These are phyloP conservation scores for Biston betularia DNA, from an alignment of 2,888 invertebrate genomes.

Conservation along the genomic window DNA sequence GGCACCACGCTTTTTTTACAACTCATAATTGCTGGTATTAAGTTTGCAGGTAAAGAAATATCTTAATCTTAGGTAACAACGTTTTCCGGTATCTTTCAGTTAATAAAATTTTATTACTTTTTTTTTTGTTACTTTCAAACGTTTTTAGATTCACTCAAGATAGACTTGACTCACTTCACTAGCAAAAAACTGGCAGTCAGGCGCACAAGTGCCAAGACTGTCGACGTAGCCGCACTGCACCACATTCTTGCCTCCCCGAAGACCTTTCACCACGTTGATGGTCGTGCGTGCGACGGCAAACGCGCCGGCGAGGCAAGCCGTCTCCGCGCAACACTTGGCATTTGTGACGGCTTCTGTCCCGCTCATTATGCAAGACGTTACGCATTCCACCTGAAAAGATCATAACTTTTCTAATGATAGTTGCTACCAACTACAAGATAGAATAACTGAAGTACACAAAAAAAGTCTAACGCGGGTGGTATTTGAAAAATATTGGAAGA, in stretches of 20 bases:
- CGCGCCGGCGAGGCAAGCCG: constrained; percentile 74
- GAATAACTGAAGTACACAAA: too few species aligned
- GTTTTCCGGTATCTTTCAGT: too few species aligned
- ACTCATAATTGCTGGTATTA: too few species aligned
- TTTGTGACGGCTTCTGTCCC: constrained; percentile 69
- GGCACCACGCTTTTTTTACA: too few species aligned
- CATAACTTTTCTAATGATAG: too few species aligned
- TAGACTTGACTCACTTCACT: constrained; percentile 62
- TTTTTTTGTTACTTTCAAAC: too few species aligned
- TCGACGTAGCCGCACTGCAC: constrained; percentile 76
- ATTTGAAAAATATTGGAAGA: too few species aligned
- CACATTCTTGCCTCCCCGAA: constrained; percentile 64
- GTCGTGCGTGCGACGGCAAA: constrained; percentile 74
- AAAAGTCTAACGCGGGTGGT: too few species aligned
- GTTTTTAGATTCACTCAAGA: background rate
- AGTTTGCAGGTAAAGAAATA: too few species aligned
- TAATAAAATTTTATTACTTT: too few species aligned
- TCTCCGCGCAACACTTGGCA: constrained; percentile 66
- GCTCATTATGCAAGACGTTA: constrained; percentile 77
- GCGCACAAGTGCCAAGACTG: constrained; percentile 70
- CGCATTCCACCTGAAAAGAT: constrained; percentile 68
- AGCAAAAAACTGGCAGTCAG: constrained; percentile 75
- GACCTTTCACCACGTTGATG: constrained; percentile 73
- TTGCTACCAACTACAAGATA: too few species aligned
- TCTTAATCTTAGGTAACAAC: too few species aligned